Evolutionary conservation across 2,888 invertebrate genomes (phyloP), one percentile per base, ranked within the genome.

Genomic region (Volucella bombylans): DNA sequence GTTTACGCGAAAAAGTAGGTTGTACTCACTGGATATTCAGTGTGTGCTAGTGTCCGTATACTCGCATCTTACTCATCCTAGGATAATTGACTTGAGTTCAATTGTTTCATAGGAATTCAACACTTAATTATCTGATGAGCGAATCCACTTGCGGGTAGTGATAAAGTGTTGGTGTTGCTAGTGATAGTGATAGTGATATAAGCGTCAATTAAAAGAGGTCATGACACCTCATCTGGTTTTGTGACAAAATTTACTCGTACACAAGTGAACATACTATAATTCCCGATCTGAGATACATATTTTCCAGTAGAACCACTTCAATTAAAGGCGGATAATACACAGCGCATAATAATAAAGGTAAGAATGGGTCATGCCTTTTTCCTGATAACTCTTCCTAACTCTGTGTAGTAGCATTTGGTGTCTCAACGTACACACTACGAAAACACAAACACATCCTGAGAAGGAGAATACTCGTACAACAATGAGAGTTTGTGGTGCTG

Each of bases 41-140:
- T 2, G 31, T 6, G 31, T 31, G 31, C 59, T 18, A 18, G 41
- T 41, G 45, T 50, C 52, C 55, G 57, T 12, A 59, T 47, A 18
- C n/a, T n/a, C n/a, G 12, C 12, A 10, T 49, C 31, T 76, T 79
- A 74, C 79, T 79, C 79, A 74, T 79, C 59, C 67, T 73, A 69
- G 68, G 82, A 79, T 79, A 83, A 83, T 79, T 83, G 64, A 82
- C 78, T n/a, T 68, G 72, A 78, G 72, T 73, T 79, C 82, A 79
- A 74, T 79, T 79, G 55, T 71, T 82, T 59, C 62, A 74, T 50
- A 69, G 69, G 69, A 64, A 79, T 41, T 14, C n/a, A 57, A 49
- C 41, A 54, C 38, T 61, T 59, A 52, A 68, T 74, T 57, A 74
- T 69, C 67, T 68, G 54, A 76, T 47, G 65, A 71, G 64, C 23